Base-by-base conservation (phyloP, 2,797 vertebrate genomes). In the Podargus strigoides region DNA sequence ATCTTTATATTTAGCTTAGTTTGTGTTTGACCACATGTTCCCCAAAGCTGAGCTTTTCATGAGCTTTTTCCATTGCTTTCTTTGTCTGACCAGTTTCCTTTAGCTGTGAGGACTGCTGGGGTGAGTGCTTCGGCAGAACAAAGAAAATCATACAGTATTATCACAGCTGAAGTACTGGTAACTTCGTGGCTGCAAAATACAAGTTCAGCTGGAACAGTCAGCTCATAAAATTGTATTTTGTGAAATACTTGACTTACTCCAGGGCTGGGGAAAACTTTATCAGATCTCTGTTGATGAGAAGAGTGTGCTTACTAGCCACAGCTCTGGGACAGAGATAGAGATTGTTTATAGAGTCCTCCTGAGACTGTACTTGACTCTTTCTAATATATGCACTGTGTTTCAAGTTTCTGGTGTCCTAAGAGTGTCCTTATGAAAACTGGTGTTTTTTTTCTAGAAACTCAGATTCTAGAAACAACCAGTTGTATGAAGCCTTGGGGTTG, bases 401-500 rank as follows among this genome's bases (percentile, higher is more conserved):
- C 72, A 89, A 89, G 82, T 96, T 92, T 93, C 87, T 95, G 82
- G 93, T 94, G 66, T 96, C 92, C 89, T 89, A 26, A 96, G 96
- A 96, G 89, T 96, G 94, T 96, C 94, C 93, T 96, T 94, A 96
- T 70, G 85, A 96, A 96, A 95, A 95, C 95, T 95, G 95, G 95
- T 96, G 93, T 96, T 96, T 96, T 96, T 96, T 75, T 96, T 94
- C 96, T 96, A 96, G 96, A 96, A 96, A 96, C 95, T 94, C 95
- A 96, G 93, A 96, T 96, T 96, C 94, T 96, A 96, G 96, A 96
- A 96, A 96, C 96, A 89, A 96, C 96, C 93, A 96, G 94, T 96
- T 96, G 95, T 96, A 96, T 96, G 95, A 96, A 96, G 95, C 95
- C 95, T 96, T 96, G 96, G 93, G 96, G 94, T 95, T 96, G 96